Conservation (phyloP, 35 echinoderm and acorn worm genomes). For the Eucidaris tribuloides region DNA sequence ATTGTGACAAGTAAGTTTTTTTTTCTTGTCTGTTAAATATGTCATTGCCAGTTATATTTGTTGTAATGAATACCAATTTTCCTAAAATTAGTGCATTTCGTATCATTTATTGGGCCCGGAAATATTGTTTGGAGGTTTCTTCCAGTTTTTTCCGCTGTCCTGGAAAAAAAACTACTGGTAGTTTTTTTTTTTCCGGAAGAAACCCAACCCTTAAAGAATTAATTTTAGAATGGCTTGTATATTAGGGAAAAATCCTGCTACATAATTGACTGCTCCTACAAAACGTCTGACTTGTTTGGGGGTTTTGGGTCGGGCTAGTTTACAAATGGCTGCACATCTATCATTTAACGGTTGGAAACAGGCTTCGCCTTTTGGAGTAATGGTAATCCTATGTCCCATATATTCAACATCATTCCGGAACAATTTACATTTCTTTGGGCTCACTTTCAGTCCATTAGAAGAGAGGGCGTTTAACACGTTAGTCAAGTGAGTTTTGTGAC, state of each 20-base stretch:
- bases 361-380: not conserved
- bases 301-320: not conserved
- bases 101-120: too few species aligned
- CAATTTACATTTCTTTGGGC: not conserved
- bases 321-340: constrained; percentile 21
- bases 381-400: constrained; percentile 13
- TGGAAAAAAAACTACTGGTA: too few species aligned
- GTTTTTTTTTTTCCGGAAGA: too few species aligned
- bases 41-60: too few species aligned
- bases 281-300: not conserved
- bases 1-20: too few species aligned
- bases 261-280: too few species aligned
- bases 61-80: too few species aligned
- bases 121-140: too few species aligned
- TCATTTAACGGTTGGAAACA: not conserved
- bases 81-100: too few species aligned
- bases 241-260: not conserved
- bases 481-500: not conserved
- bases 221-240: constrained; percentile 5
- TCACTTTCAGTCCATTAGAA: constrained; percentile 9
- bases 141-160: too few species aligned
- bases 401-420: not conserved
- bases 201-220: too few species aligned
- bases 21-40: too few species aligned
- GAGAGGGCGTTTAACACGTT: not conserved